phyloP scores from a whole-genome alignment of 2,888 invertebrate genomes.

The Nemapogon koenigi region DNA sequence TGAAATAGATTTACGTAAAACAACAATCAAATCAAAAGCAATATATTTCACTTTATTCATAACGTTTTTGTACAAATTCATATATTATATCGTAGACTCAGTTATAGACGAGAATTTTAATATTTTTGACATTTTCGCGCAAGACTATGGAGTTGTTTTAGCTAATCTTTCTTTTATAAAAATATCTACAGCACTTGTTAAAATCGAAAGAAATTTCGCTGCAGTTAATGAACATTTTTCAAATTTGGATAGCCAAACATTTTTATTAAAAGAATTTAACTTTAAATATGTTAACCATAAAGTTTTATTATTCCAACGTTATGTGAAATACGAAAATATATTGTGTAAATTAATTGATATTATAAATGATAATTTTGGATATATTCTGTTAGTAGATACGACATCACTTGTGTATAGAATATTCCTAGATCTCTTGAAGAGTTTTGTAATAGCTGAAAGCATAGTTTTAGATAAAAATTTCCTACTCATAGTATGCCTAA shows the following conservation, averaged over 20 bases:
- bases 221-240: background rate
- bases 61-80: background rate
- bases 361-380: slow-evolving; percentile 5
- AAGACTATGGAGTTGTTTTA: slow-evolving; percentile 1
- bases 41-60: background rate
- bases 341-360: slow-evolving; percentile 3
- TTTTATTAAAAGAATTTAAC: slow-evolving; percentile 3
- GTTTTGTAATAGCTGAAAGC: background rate
- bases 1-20: background rate
- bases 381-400: slow-evolving; percentile 1
- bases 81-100: background rate
- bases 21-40: background rate
- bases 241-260: background rate
- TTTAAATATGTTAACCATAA: no score
- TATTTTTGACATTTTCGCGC: background rate
- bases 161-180: background rate
- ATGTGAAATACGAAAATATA: no score
- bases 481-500: slow-evolving; percentile 27
- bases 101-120: background rate
- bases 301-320: no score
- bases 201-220: slow-evolving; percentile 4
- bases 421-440: slow-evolving; percentile 2
- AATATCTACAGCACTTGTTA: background rate
- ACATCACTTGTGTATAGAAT: background rate
- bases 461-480: slow-evolving; percentile 23